These are phyloP conservation scores for Crotalus horridus DNA, from an alignment of 2,113 vertebrate genomes.

Conservation along the genomic window DNA sequence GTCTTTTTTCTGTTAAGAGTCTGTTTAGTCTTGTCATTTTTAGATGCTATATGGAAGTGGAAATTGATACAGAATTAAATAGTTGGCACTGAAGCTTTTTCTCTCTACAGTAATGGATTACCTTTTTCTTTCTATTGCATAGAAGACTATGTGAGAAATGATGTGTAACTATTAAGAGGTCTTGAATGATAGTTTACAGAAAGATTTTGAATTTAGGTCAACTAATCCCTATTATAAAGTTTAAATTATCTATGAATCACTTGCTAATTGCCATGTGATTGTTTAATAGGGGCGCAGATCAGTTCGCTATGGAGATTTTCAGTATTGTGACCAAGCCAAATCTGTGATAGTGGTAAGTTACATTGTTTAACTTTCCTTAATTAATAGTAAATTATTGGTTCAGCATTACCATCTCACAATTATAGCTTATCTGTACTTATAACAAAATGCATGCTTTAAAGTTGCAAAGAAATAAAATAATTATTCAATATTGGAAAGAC, in stretches of 20 bases:
- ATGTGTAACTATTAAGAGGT: neutral
- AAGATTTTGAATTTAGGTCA: neutral
- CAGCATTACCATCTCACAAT: neutral
- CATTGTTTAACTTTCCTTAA: neutral
- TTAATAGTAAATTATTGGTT: neutral
- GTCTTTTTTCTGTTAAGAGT: neutral
- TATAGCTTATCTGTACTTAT: neutral
- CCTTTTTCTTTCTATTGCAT: neutral
- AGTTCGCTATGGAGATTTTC: slow-evolving; percentile 91
- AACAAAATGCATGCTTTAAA: neutral
- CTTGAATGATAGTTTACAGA: neutral
- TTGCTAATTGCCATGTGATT: slow-evolving; percentile 7
- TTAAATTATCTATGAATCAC: neutral
- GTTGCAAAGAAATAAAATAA: neutral
- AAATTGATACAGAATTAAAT: neutral
- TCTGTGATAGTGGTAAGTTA: slow-evolving; percentile 94
- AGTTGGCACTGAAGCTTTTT: neutral
- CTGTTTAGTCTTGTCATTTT: neutral
- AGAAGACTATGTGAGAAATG: neutral
- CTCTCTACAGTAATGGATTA: neutral
- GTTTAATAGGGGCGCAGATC: slow-evolving; percentile 87
- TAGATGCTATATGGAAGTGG: neutral
- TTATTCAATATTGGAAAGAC: neutral
- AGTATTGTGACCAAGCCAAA: slow-evolving; percentile 95
- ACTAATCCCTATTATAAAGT: neutral